These are phyloP conservation scores for Erethizon dorsatum DNA, from an alignment of 2,797 vertebrate species.

Conservation along the genomic window DNA sequence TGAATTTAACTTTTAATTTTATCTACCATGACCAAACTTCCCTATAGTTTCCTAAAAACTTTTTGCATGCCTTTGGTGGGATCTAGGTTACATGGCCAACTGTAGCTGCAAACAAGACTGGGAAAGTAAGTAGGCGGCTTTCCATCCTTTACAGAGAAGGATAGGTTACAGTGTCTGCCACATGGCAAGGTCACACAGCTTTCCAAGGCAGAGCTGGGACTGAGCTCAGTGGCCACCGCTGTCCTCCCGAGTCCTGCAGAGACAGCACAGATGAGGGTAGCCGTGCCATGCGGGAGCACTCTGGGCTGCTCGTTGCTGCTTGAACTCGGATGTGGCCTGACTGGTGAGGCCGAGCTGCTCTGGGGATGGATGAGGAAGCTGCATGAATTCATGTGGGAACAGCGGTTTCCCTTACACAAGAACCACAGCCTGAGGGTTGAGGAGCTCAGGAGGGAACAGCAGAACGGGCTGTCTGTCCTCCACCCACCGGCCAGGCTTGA, in stretches of 20 bases:
- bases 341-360: background rate
- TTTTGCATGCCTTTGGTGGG: background rate
- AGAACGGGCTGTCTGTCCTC: background rate
- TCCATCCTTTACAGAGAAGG: background rate
- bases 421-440: background rate
- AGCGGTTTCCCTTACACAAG: background rate
- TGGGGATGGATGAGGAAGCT: background rate
- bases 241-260: background rate
- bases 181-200: background rate
- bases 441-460: background rate
- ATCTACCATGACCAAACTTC: background rate
- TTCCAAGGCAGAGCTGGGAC: background rate
- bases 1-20: background rate
- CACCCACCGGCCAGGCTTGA: background rate
- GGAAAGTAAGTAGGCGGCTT: background rate
- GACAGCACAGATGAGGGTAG: background rate
- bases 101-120: background rate
- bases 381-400: background rate
- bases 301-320: rapidly evolving
- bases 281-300: rapidly evolving
- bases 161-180: background rate
- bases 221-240: rapidly evolving
- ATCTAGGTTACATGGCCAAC: background rate
- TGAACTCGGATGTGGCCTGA: background rate
- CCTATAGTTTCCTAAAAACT: background rate